Conservation (phyloP, 2,797 vertebrate species). For the Siniperca obscura region DNA sequence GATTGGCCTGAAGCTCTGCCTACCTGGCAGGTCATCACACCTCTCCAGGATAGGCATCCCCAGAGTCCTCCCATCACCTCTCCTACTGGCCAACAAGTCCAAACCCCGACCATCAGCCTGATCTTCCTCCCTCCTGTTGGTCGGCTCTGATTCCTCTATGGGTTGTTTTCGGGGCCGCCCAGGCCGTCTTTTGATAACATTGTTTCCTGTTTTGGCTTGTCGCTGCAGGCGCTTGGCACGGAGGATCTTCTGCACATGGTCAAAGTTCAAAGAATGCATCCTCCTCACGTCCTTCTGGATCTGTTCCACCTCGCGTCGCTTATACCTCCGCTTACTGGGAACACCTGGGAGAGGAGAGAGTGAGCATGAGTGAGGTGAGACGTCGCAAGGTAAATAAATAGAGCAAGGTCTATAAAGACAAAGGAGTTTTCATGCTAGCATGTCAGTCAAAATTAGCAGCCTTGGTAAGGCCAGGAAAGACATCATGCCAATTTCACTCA, state of each 20-base stretch:
- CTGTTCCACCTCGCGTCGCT: constrained; percentile 93
- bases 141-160: constrained; percentile 68
- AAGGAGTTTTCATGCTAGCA: constrained; percentile 39
- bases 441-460: constrained; percentile 60
- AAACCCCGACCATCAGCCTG: constrained; percentile 50
- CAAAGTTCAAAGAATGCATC: constrained; percentile 97
- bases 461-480: constrained; percentile 66
- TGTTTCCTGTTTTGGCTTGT: constrained; percentile 99
- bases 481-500: constrained; percentile 70
- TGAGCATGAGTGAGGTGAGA: constrained; percentile 46
- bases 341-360: constrained; percentile 77
- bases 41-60: constrained; percentile 97
- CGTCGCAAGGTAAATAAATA: constrained; percentile 51
- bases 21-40: constrained; percentile 93
- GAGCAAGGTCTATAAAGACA: constrained; percentile 39
- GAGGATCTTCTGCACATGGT: constrained; percentile 99
- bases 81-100: constrained; percentile 63
- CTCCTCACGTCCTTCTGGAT: constrained; percentile 95
- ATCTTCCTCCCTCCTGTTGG: constrained; percentile 52
- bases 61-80: constrained; percentile 88
- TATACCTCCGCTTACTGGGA: constrained; percentile 92
- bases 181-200: constrained; percentile 94
- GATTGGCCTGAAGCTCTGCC: constrained; percentile 86
- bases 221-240: constrained; percentile 98
- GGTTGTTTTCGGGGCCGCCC: constrained; percentile 95